These are phyloP conservation scores for Brachyptera putata DNA, from an alignment of 2,888 invertebrate genomes.

Conservation along the genomic window DNA sequence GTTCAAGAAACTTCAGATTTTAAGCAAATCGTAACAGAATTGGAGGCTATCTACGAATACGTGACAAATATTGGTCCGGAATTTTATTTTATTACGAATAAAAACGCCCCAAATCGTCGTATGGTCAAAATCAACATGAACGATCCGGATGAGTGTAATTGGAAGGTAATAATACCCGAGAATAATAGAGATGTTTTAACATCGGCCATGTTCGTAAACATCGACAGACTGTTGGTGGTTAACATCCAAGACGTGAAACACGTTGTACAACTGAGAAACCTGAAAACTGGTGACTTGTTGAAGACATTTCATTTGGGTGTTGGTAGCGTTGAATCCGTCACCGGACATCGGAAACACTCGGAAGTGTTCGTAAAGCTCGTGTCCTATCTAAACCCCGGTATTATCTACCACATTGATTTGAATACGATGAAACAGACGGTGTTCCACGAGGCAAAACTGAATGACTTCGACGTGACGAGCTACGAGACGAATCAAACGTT, in stretches of 20 bases:
- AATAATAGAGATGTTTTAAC: constrained; percentile 83
- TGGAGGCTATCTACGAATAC: constrained; percentile 95
- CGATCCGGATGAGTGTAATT: constrained; percentile 67
- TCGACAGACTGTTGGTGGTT: constrained; percentile 79
- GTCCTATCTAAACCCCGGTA: constrained; percentile 86
- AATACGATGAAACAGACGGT: constrained; percentile 50
- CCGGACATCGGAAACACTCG: constrained; percentile 76
- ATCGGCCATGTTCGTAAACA: constrained; percentile 79
- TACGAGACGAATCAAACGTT: constrained; percentile 88
- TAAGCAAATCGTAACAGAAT: constrained; percentile 75
- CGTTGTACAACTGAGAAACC: constrained; percentile 69
- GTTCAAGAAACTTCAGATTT: constrained; percentile 61
- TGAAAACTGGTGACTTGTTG: constrained; percentile 66
- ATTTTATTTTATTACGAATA: constrained; percentile 87
- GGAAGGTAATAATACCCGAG: constrained; percentile 79
- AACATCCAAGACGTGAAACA: constrained; percentile 95
- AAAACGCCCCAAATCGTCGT: constrained; percentile 87
- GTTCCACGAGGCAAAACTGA: constrained; percentile 79
- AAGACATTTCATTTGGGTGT: constrained; percentile 76
- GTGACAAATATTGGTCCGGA: constrained; percentile 80
- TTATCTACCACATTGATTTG: constrained; percentile 84
- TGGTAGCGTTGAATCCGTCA: constrained; percentile 79
- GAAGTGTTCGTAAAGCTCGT: constrained; percentile 93
- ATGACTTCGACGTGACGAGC: constrained; percentile 70
- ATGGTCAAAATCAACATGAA: constrained; percentile 78